Base-by-base conservation (phyloP, 2,888 invertebrate genomes). In the Mythimna lalbum region DNA sequence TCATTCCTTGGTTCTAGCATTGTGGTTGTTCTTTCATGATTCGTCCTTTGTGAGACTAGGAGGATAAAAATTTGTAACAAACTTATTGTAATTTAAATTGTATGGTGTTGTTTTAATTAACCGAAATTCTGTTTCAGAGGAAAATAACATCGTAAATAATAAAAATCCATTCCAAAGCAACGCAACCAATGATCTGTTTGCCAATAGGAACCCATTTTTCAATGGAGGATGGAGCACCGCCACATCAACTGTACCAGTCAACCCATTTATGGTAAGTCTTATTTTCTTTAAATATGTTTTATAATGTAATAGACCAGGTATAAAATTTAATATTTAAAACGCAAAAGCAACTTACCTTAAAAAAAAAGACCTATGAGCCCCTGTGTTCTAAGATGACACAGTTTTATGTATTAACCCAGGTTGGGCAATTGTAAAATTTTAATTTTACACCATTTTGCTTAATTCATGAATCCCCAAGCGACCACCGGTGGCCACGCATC, bases 121-220 rank as follows among this genome's bases (percentile, higher is more conserved):
- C 36, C 43, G 36, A 3, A 60, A 47, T 73, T 33, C 12, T 70
- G 31, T 94, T 94, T 59, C 92, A 95, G 96, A 95, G 79, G 95
- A 96, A 52, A 88, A 68, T 76, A 91, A 84, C 84, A 90, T 81
- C 85, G 84, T 90, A 83, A 90, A 88, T 83, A 95, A 90, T 89
- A 96, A 92, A 83, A 96, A 96, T 87, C 96, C 96, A 88, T 96
- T 96, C 92, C 95, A 95, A 94, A 93, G 93, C 81, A 78, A 92
- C 82, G 83, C 92, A 82, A 91, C 92, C 89, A 93, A 92, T 92
- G 95, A 95, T 84, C 77, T 93, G 82, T 94, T 94, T 91, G 89
- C 88, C 57, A 95, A 91, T 90, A 95, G 93, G 86, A 96, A 96
- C 79, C 96, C 96, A 53, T 95, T 95, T 85, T 94, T 92, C 73